Evolutionary conservation across 2,888 invertebrate genomes (phyloP), one percentile per base, ranked within the genome.

Genomic region (Oligia fasciuncula): DNA sequence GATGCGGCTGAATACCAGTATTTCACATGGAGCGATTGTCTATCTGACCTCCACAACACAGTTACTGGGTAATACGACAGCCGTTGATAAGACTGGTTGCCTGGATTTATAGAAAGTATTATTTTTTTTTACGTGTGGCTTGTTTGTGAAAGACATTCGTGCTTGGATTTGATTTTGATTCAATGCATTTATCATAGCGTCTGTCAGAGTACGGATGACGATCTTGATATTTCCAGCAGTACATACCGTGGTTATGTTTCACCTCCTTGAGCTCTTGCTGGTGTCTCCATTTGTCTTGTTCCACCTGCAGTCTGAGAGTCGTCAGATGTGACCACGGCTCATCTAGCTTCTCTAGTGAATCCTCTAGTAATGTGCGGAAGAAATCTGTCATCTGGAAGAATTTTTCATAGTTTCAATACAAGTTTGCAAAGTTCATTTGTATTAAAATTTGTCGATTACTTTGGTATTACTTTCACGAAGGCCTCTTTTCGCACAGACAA

Each of bases 251-350:
- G 90, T 98, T 98, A 87, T 98, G 98, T 92, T 98, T 98, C 29
- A 98, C 91, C 90, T 98, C 98, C 0, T 97, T 94, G 4, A 99
- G 90, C 94, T 98, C 98, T 88, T 98, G 98, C 79, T 97, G 97
- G 89, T 98, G 98, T 66, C 97, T 97, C 97, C 98, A 98, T 87
- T 97, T 97, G 83, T 97, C 93, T 73, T 97, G 97, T 91, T 98
- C 98, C 72, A 98, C 95, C 93, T 98, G 98, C 85, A 98, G 91
- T 88, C 97, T 97, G 9, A 98, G 93, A 6, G 96, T 93, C 46
- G 97, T 97, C 75, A 98, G 94, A 63, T 97, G 97, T 0, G 98
- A 97, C 35, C 95, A 93, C 2, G 97, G 96, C 54, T 97, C 97
- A 0, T 97, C 97, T 86, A 98, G 90, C 90, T 98, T 98, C 74